Percentiles rank a stretch among this genome's conserved stretches.
These are phyloP conservation scores for Zosterops borbonicus DNA, from an alignment of 2,113 vertebrate species.

Conservation along the genomic window DNA sequence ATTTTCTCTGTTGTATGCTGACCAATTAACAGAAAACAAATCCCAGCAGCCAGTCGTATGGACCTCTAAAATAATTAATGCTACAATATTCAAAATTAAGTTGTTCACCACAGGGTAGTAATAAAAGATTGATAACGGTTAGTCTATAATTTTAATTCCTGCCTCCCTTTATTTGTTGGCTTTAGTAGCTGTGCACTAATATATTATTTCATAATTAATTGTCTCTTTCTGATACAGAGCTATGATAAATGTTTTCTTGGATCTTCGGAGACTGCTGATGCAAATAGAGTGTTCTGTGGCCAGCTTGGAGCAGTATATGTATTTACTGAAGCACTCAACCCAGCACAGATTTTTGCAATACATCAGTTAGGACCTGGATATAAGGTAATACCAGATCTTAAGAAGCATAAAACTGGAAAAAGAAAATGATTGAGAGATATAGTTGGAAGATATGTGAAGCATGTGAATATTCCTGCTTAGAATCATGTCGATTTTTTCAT, in stretches of 20 bases:
- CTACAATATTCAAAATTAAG: background rate
- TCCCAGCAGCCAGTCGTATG: background rate
- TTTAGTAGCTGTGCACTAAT: background rate
- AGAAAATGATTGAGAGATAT: background rate
- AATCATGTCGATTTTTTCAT: background rate
- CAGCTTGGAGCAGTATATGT: slow-evolving; percentile 96
- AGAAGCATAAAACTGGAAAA: background rate
- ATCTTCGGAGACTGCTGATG: slow-evolving; percentile 95
- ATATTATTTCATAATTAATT: background rate
- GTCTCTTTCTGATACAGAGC: slow-evolving; percentile 78
- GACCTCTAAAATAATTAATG: background rate
- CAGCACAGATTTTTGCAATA: slow-evolving; percentile 97
- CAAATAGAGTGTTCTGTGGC: slow-evolving; percentile 95
- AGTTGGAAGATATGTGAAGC: background rate
- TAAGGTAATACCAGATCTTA: slow-evolving; percentile 81
- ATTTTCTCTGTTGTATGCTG: background rate
- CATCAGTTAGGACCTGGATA: slow-evolving; percentile 96
- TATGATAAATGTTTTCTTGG: slow-evolving; percentile 99
- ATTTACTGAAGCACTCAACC: slow-evolving; percentile 95
- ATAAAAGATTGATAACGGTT: background rate
- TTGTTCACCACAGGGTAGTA: background rate
- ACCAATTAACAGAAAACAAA: background rate
- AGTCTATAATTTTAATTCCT: background rate
- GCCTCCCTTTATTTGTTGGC: background rate
- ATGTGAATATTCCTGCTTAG: background rate